A percentile compares a stretch with the other conserved stretches of the same genome.
These are phyloP conservation scores for Odocoileus hemionus DNA, from an alignment of 2,113 vertebrate genomes.

Conservation along the genomic window DNA sequence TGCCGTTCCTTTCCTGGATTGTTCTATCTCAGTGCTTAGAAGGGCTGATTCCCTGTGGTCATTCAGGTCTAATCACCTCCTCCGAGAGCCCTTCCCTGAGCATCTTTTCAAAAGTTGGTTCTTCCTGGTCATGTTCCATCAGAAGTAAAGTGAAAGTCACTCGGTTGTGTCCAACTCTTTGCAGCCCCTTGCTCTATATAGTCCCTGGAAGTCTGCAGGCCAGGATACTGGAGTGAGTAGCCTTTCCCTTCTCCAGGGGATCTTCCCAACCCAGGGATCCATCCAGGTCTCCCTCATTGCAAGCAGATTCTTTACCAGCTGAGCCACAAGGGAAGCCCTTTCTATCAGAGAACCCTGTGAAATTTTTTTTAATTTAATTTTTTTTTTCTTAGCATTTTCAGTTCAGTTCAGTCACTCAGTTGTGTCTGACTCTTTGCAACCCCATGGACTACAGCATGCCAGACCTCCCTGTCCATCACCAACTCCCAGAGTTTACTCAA, in stretches of 20 bases:
- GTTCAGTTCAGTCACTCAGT: accelerated
- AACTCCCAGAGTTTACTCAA: not conserved
- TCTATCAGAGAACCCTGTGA: not conserved
- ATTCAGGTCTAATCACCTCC: not conserved
- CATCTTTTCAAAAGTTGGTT: not conserved
- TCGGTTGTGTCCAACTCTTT: not conserved
- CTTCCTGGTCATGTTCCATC: not conserved
- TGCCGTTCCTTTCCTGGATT: not conserved
- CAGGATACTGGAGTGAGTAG: not conserved
- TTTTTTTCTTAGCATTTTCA: not conserved
- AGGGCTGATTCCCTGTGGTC: not conserved
- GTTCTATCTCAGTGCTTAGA: not conserved
- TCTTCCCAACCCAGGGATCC: not conserved
- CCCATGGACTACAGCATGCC: not conserved
- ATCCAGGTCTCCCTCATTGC: not conserved
- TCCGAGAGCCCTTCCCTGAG: not conserved
- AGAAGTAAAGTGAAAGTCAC: not conserved
- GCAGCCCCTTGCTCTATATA: not conserved
- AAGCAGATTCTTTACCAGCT: not conserved
- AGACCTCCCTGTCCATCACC: not conserved
- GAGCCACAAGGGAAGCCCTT: not conserved
- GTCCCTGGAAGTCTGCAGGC: not conserved
- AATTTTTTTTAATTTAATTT: not conserved
- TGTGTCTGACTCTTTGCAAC: not conserved
- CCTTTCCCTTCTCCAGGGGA: not conserved